Conservation (phyloP, 2,888 invertebrate species). For the Platycheirus rosarum region DNA sequence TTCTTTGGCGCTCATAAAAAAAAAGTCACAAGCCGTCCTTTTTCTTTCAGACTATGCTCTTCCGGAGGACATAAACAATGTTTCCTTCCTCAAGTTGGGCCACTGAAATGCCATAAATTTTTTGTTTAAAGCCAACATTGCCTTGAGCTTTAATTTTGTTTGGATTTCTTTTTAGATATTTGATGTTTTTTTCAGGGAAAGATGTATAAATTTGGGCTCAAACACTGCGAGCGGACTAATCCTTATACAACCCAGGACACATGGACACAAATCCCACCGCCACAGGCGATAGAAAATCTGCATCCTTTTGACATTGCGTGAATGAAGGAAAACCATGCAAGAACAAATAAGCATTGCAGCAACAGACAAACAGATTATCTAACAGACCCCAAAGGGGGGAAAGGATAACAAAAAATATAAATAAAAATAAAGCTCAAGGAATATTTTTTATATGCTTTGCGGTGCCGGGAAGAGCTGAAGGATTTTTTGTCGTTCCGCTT, state of each 20-base stretch:
- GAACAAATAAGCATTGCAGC: conserved; percentile 61
- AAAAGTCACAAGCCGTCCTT: conserved; percentile 27
- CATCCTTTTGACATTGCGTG: conserved; percentile 61
- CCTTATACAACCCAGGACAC: conserved; percentile 1
- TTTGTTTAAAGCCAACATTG: conserved; percentile 49
- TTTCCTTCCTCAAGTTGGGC: conserved; percentile 22
- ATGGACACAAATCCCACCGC: conserved; percentile 38
- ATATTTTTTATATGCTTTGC: no score
- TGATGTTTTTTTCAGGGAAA: conserved; percentile 7
- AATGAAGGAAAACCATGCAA: conserved; percentile 54
- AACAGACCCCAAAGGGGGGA: conserved; percentile 67
- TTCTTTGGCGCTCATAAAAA: background rate
- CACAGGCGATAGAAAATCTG: conserved; percentile 13
- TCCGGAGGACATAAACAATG: conserved; percentile 61
- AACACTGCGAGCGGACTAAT: conserved; percentile 15
- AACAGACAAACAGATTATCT: conserved; percentile 71
- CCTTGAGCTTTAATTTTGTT: conserved; percentile 51
- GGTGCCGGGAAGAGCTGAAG: background rate
- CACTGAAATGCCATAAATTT: conserved; percentile 49
- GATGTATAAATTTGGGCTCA: conserved; percentile 33
- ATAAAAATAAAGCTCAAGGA: background rate
- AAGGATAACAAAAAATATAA: background rate
- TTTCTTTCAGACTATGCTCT: conserved; percentile 11
- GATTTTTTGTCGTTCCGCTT: background rate
- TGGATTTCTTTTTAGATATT: conserved; percentile 36